Conservation (phyloP, 2,113 vertebrate species). For the Acinonyx jubatus region DNA sequence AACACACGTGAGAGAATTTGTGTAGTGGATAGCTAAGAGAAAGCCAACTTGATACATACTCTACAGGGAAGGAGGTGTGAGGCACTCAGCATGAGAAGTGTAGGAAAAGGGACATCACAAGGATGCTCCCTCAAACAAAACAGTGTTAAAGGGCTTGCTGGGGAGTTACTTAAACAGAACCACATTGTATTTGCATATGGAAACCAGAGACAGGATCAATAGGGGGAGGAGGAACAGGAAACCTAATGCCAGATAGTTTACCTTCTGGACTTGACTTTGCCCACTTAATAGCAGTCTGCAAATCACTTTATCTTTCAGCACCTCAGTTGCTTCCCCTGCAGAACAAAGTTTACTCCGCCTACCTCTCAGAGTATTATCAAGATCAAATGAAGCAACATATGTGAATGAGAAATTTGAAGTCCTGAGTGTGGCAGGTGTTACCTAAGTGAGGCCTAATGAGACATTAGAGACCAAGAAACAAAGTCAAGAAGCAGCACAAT, state of each 20-base stretch:
- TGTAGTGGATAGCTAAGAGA: neutral
- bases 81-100: neutral
- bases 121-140: neutral
- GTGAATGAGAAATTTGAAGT: neutral
- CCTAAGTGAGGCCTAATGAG: neutral
- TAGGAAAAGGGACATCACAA: neutral
- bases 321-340: neutral
- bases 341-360: neutral
- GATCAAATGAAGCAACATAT: neutral
- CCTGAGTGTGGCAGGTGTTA: neutral
- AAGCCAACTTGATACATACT: neutral
- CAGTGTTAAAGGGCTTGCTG: neutral
- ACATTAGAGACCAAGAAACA: neutral
- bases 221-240: neutral
- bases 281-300: neutral
- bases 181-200: neutral
- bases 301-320: neutral
- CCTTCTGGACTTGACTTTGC: neutral
- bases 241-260: neutral
- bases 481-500: neutral
- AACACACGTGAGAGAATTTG: accelerated
- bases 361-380: neutral
- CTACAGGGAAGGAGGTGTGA: neutral
- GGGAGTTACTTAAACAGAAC: neutral
- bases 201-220: neutral